Conservation (phyloP, 1,140 invertebrate species). For the Littorina saxatilis region DNA sequence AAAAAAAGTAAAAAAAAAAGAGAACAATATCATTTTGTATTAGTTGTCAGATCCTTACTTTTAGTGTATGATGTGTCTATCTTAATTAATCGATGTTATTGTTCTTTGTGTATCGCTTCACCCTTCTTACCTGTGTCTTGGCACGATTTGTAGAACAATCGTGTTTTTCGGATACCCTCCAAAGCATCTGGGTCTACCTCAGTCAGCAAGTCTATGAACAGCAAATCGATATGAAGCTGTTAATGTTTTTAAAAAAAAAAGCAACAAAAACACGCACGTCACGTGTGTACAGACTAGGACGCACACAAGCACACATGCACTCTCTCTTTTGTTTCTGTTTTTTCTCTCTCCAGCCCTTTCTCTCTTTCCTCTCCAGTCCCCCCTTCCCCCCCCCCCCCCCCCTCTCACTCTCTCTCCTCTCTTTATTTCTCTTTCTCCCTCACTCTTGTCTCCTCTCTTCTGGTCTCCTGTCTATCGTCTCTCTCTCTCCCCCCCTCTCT, state of each 20-base stretch:
- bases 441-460: not conserved
- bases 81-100: too few relatives aligned
- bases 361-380: constrained; percentile 9
- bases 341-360: not conserved
- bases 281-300: not conserved
- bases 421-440: not conserved
- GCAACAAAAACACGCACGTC: constrained; percentile 6
- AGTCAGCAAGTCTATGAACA: constrained; percentile 79
- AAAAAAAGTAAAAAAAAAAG: not conserved
- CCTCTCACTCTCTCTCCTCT: not conserved
- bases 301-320: constrained; percentile 6
- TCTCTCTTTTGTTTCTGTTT: not conserved
- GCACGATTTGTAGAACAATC: constrained; percentile 89
- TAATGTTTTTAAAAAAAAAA: too few relatives aligned
- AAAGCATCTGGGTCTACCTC: constrained; percentile 81
- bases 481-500: not conserved
- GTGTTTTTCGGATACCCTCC: constrained; percentile 86
- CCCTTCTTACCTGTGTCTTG: constrained; percentile 91
- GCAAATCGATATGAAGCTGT: too few relatives aligned
- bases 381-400: not conserved
- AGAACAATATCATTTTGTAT: too few relatives aligned
- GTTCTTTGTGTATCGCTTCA: too few relatives aligned
- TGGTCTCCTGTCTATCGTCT: not conserved
- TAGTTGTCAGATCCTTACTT: too few relatives aligned
- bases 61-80: too few relatives aligned